Percentiles rank a stretch among this genome's conserved stretches.
These are phyloP conservation scores for Cardiocondyla obscurior DNA, from an alignment of 1,140 invertebrate genomes.

Conservation along the genomic window DNA sequence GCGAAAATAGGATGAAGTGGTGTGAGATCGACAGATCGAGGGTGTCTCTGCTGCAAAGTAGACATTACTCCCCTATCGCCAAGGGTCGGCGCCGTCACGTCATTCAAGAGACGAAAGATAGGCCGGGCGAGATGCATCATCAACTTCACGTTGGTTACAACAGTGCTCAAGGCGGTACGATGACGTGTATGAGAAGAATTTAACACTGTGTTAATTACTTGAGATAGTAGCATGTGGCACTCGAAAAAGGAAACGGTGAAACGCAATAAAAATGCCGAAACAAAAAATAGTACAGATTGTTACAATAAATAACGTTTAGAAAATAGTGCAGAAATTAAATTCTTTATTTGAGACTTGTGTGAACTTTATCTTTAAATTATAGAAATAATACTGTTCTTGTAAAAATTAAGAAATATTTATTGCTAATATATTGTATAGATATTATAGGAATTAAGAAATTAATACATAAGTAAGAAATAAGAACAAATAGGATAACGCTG, in stretches of 20 bases:
- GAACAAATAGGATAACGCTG: too few relatives aligned
- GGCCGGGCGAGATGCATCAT: slow-evolving; percentile 67
- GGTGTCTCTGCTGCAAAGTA: slow-evolving; percentile 68
- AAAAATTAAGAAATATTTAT: too few relatives aligned
- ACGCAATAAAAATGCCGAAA: not conserved
- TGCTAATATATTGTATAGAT: too few relatives aligned
- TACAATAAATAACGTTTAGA: too few relatives aligned
- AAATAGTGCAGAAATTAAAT: too few relatives aligned
- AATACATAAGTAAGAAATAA: too few relatives aligned
- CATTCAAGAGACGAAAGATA: slow-evolving; percentile 61
- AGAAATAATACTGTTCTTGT: not conserved
- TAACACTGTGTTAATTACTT: not conserved
- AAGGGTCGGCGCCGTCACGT: slow-evolving; percentile 62
- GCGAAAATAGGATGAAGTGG: slow-evolving; percentile 74
- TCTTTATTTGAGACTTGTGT: too few relatives aligned
- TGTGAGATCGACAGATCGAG: slow-evolving; percentile 72
- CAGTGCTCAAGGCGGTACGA: slow-evolving; percentile 65
- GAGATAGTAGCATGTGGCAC: not conserved
- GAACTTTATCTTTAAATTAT: too few relatives aligned
- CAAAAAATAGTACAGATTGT: not conserved
- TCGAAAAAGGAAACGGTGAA: not conserved
- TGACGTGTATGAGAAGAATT: not conserved
- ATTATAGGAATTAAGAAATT: too few relatives aligned
- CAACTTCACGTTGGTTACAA: slow-evolving; percentile 71
- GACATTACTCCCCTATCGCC: slow-evolving; percentile 64